Base-by-base conservation (phyloP, 2,797 vertebrate species). In the Enteromius trimaculatus region DNA sequence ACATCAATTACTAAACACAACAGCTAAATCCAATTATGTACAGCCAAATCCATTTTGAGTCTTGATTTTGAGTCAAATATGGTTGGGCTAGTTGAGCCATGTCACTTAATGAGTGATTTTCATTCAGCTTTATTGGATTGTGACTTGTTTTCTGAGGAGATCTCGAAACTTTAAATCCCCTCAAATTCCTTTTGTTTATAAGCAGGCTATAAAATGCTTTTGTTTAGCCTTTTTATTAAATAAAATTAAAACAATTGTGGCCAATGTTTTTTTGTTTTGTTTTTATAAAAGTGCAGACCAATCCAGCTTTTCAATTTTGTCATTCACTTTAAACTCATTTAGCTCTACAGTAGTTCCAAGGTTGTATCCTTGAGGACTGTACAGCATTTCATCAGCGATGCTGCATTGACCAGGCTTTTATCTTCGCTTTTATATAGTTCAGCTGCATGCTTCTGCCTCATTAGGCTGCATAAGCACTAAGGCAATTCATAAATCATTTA, bases 361-460 rank as follows among this genome's bases (percentile, higher is more conserved):
- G 82, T 85, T 86, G 79, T 77, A 81, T 85, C 84, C 75, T 85
- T 82, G 72, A 85, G 77, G 66, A 31, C 37, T 44, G 49, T 68
- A 68, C 75, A 74, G 71, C 29, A 34, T 31, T 84, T 84, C 42
- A 84, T 84, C 80, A 86, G 82, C 62, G 29, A 74, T 78, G 64
- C 78, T 9, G 80, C 80, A 87, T 76, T 84, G 71, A 79, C 80
- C 42, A 23, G 70, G 31, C 49, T 84, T 77, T 78, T 83, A 84
- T 82, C 51, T n/a, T 34, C 17, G 81, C 34, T 64, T 84, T 70
- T 21, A 66, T 70, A 77, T 80, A 23, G 75, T 85, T 87, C 31
- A 78, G 31, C 75, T 74, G 69, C 51, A 78, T 84, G 58, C 74
- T 37, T 26, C 76, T 60, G 68, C 37, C n/a, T 72, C 26, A 77